These are phyloP conservation scores for Eupeodes corollae DNA, from an alignment of 1,140 invertebrate genomes.

Conservation along the genomic window DNA sequence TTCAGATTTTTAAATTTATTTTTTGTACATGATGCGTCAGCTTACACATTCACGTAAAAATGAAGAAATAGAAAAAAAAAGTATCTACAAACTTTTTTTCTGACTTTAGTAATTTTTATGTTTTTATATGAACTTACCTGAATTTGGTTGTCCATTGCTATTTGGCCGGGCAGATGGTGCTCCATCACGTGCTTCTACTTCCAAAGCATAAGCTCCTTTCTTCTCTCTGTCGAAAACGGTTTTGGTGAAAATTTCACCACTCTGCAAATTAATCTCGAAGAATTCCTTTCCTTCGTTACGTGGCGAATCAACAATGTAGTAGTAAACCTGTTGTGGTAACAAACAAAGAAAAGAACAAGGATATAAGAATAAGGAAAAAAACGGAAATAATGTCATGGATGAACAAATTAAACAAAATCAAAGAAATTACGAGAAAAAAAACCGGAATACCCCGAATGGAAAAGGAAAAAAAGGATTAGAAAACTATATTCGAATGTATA, in stretches of 20 bases:
- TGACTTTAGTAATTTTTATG: too few species aligned
- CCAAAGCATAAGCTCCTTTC: conserved; percentile 86
- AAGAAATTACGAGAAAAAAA: too few species aligned
- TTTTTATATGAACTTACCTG: conserved; percentile 65
- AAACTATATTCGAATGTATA: too few species aligned
- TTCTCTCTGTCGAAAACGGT: conserved; percentile 89
- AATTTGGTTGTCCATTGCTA: conserved; percentile 79
- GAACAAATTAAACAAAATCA: too few species aligned
- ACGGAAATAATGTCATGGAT: too few species aligned
- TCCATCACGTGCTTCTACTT: conserved; percentile 86
- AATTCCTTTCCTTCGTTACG: conserved; percentile 87
- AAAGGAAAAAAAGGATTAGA: too few species aligned
- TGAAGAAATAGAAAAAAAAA: too few species aligned
- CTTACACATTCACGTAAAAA: too few species aligned
- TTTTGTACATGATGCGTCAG: too few species aligned
- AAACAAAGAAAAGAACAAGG: conserved; percentile 7
- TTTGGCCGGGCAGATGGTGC: conserved; percentile 85
- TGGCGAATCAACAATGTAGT: conserved; percentile 80
- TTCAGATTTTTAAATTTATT: too few species aligned
- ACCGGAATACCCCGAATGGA: too few species aligned
- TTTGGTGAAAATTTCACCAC: conserved; percentile 88
- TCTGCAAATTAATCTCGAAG: conserved; percentile 88
- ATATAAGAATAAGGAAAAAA: background rate
- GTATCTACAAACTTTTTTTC: too few species aligned
- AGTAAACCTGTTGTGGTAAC: conserved; percentile 55